Evolutionary conservation across 2,797 vertebrate genomes (phyloP), one percentile per base, ranked within the genome.

Genomic region (Gastrophryne carolinensis): DNA sequence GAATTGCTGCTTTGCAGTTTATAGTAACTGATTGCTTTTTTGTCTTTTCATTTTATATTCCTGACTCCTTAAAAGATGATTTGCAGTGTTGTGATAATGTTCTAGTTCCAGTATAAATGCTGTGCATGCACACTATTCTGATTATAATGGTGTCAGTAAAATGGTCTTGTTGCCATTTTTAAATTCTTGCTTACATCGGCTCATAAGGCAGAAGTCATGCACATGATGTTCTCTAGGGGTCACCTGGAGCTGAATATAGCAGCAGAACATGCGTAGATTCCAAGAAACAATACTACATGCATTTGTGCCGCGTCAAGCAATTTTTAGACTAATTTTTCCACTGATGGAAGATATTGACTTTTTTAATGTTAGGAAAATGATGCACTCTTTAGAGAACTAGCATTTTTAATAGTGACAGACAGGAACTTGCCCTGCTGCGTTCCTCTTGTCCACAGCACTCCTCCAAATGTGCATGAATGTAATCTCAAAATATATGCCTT

Each of bases 211-310:
- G n/a, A 41, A 44, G 26, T 23, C n/a, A n/a, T 47, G 17, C 8
- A 47, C 61, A 26, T 34, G 44, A 71, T 60, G 39, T 47, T 71
- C 39, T 60, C 68, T 35, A 71, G 49, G 68, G 54, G 68, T 58
- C 27, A 47, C 32, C 54, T 60, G 53, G 37, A 49, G 68, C 54
- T 47, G 54, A 60, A 41, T 21, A 15, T 69, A 69, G 66, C n/a
- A 69, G 17, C 13, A 57, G 17, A 41, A 57, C n/a, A 39, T 57
- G 19, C 24, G 37, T 29, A 41, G 12, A 49, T 60, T 49, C 19
- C 37, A 21, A 24, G 54, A 47, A 47, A 58, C 17, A 9, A 32
- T 2, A 56, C 52, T 44, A 44, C 37, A 27, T 30, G 5, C 23
- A 17, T 24, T 30, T 44, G 15, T 53, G 50, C 35, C 17, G 13